Evolutionary conservation across 2,113 vertebrate species (phyloP).

Genomic region (Sitta europaea): DNA sequence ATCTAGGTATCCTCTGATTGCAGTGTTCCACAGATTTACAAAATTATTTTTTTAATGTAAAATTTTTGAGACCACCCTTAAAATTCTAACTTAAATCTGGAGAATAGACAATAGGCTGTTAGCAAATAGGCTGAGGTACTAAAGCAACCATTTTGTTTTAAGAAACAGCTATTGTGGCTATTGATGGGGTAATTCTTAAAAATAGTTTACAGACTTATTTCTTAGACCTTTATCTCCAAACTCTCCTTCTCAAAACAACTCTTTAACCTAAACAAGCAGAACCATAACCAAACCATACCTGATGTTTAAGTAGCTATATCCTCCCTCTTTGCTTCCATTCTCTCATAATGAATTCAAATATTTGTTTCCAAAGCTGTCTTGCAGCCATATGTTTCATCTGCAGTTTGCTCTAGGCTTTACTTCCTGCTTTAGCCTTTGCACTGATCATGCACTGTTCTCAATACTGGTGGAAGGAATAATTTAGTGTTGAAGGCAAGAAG

Average conservation of each 20-base stretch:
- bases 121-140: not conserved
- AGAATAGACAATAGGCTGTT: not conserved
- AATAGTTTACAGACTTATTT: not conserved
- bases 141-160: not conserved
- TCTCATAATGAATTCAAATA: not conserved
- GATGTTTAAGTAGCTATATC: not conserved
- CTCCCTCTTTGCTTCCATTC: not conserved
- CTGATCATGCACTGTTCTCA: not conserved
- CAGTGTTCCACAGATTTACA: not conserved
- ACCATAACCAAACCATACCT: not conserved
- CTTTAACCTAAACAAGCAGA: not conserved
- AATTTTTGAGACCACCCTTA: not conserved
- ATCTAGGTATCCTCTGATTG: not conserved
- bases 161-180: rapidly evolving
- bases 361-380: not conserved
- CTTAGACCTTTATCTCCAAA: not conserved
- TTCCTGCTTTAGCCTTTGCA: not conserved
- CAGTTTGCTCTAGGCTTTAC: not conserved
- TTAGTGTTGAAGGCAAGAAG: not conserved
- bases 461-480: not conserved
- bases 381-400: not conserved
- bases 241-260: not conserved
- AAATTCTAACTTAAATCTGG: not conserved
- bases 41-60: not conserved
- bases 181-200: not conserved